Conservation (phyloP, 2,113 vertebrate species). For the Aix galericulata region DNA sequence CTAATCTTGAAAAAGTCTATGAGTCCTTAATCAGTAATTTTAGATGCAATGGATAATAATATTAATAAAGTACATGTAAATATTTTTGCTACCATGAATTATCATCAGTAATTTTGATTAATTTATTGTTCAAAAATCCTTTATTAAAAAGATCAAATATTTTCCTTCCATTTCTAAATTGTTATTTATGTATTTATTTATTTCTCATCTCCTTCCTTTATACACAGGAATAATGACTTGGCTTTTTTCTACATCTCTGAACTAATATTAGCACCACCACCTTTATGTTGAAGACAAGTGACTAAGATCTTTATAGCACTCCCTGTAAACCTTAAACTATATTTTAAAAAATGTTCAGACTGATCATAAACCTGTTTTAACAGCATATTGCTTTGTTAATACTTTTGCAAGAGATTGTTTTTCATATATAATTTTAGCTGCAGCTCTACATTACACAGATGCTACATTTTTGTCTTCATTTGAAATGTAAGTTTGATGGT, state of each 20-base stretch:
- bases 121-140: background rate
- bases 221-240: background rate
- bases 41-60: background rate
- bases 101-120: background rate
- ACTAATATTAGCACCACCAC: background rate
- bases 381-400: background rate
- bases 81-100: background rate
- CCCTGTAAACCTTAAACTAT: background rate
- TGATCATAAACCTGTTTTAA: background rate
- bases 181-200: too few species aligned
- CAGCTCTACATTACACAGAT: constrained; percentile 11
- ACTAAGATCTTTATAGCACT: background rate
- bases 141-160: background rate
- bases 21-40: background rate
- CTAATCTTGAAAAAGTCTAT: background rate
- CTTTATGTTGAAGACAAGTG: background rate
- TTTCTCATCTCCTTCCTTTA: background rate
- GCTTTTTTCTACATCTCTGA: background rate
- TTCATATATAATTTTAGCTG: constrained; percentile 28
- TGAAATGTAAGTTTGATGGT: background rate
- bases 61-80: background rate
- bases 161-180: background rate
- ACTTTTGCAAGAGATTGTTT: background rate
- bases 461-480: background rate
- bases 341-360: background rate